Base-by-base conservation (phyloP, 2,797 vertebrate genomes). In the Gallinago stenura region DNA sequence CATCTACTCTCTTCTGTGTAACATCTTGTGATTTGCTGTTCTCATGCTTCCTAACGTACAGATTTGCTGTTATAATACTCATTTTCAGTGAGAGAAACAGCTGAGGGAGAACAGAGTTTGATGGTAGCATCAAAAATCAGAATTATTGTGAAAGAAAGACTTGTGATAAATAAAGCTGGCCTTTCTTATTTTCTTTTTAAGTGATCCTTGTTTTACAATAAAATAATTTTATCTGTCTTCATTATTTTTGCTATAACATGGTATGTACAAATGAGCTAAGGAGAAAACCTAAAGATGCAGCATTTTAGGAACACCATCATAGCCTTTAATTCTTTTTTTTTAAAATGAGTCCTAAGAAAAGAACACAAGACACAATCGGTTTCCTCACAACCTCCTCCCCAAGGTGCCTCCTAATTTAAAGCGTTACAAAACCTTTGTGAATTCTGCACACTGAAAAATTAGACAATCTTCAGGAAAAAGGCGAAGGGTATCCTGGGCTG, bases 1-100 rank as follows among this genome's bases (percentile, higher is more conserved):
- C 0, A 0, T 22, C 43, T 57, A 4, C 43, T 54, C 61, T 43
- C 1, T 2, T 14, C 77, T 60, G 21, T 26, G 30, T 7, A 26
- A 51, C n/a, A 16, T 12, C 53, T 48, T 18, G 7, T 14, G 18
- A 33, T 51, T 53, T 33, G 21, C 31, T 43, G 61, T 6, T 7
- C 56, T 54, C 16, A 20, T 19, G 24, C 65, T 65, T 81, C 56
- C 33, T 62, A 24, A 35, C 24, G 12, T 14, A 33, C 3, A 62
- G 19, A 24, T 83, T 62, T 80, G 69, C 31, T 66, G 56, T 33
- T 58, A 16, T 10, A 71, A 39, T 18, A 50, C 21, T 39, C 7
- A 8, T 24, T 65, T 66, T 72, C 41, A 33, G 53, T 24, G 37
- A 37, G 37, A 37, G 37, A 72, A 90, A 43, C 15, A 72, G 37